These are phyloP conservation scores for Scomberomorus guttatus DNA, from an alignment of 2,797 vertebrate genomes.

Conservation along the genomic window DNA sequence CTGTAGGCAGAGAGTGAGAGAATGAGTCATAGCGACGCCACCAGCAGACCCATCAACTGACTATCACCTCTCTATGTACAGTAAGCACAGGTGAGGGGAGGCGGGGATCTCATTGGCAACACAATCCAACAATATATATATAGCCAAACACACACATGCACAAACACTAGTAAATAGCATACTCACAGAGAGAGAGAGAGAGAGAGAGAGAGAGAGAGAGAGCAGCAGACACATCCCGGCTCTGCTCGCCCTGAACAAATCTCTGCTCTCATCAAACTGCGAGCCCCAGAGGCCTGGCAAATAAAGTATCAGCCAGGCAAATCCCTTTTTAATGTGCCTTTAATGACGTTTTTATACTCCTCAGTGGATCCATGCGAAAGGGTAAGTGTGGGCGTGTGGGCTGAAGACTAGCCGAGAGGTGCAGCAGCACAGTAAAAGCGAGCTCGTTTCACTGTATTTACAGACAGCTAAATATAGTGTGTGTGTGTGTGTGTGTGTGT, in stretches of 20 bases:
- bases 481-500: neutral
- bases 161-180: conserved; percentile 50
- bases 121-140: conserved; percentile 48
- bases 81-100: conserved; percentile 40
- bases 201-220: conserved; percentile 3
- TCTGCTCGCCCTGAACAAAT: neutral
- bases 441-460: conserved; percentile 35
- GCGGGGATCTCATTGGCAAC: conserved; percentile 13
- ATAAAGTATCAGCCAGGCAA: conserved; percentile 52
- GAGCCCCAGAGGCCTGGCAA: conserved; percentile 38
- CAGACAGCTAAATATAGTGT: conserved; percentile 38
- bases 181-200: neutral
- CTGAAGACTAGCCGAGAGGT: conserved; percentile 18
- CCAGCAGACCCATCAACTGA: conserved; percentile 50
- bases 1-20: conserved; percentile 57
- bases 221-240: conserved; percentile 9
- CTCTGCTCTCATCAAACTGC: conserved; percentile 33
- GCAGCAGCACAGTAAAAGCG: conserved; percentile 17
- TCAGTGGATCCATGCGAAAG: conserved; percentile 47
- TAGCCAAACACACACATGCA: conserved; percentile 41
- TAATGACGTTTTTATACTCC: conserved; percentile 65
- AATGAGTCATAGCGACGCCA: conserved; percentile 56
- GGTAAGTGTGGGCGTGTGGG: conserved; percentile 37
- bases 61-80: conserved; percentile 49
- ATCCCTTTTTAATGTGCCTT: conserved; percentile 66